Evolutionary conservation across 2,113 vertebrate genomes (phyloP).

Genomic region (Hyperopisus bebe): DNA sequence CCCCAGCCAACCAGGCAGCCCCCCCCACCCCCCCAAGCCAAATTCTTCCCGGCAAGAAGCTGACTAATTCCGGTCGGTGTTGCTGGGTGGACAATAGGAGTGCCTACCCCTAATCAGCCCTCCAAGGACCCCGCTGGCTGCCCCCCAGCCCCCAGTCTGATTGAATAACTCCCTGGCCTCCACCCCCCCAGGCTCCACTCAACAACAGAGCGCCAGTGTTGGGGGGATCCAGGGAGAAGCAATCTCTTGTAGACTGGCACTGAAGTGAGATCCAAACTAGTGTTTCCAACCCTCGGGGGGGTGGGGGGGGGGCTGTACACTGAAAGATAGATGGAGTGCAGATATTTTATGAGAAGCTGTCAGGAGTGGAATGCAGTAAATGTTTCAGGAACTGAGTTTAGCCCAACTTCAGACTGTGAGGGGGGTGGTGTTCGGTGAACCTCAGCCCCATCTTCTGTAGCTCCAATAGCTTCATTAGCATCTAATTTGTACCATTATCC

Average conservation of each 20-base stretch:
- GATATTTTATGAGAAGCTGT: slow-evolving; percentile 83
- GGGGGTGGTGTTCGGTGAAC: slow-evolving; percentile 29
- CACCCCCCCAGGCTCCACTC: slow-evolving; percentile 70
- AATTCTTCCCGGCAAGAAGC: slow-evolving; percentile 93
- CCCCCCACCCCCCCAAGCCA: slow-evolving; percentile 53
- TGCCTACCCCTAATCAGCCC: slow-evolving; percentile 98
- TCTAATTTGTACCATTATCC: background rate
- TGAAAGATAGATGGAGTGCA: slow-evolving; percentile 80
- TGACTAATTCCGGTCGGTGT: slow-evolving; percentile 91
- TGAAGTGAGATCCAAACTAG: slow-evolving; percentile 83
- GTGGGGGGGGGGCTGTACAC: slow-evolving; percentile 65
- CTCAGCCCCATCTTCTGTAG: slow-evolving; percentile 46
- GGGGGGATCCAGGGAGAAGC: slow-evolving; percentile 73
- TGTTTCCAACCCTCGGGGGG: slow-evolving; percentile 81
- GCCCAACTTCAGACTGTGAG: background rate
- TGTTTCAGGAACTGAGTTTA: slow-evolving; percentile 53
- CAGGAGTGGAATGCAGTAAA: slow-evolving; percentile 79
- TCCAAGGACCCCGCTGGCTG: slow-evolving; percentile 80
- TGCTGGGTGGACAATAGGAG: slow-evolving; percentile 93
- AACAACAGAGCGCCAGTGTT: slow-evolving; percentile 37
- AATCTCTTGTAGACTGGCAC: slow-evolving; percentile 80
- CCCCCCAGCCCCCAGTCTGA: slow-evolving; percentile 74
- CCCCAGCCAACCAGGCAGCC: slow-evolving; percentile 42
- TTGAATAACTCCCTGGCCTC: slow-evolving; percentile 84
- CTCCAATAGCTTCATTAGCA: slow-evolving; percentile 3